These are phyloP conservation scores for Onychostoma macrolepis DNA, from an alignment of 2,113 vertebrate species.

Conservation along the genomic window DNA sequence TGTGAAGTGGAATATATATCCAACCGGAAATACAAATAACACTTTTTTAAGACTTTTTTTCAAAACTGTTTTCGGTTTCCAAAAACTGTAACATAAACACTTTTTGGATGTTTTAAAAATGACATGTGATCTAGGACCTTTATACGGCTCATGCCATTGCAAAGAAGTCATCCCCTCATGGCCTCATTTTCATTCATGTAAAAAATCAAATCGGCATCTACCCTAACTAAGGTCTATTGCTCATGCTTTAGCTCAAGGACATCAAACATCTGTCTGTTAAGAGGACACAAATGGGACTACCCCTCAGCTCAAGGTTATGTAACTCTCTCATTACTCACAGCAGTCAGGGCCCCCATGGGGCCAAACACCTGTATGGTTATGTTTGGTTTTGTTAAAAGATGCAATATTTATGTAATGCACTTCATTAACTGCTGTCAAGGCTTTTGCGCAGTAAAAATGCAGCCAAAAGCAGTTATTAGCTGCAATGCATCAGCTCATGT, in stretches of 20 bases:
- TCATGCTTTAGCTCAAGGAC: conserved; percentile 32
- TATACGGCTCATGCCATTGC: not conserved
- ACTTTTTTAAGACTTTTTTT: too few relatives aligned
- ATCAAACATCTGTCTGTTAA: conserved; percentile 6
- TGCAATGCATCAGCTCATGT: not conserved
- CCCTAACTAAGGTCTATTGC: not conserved
- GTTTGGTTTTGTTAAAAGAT: conserved; percentile 17
- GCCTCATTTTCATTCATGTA: not conserved
- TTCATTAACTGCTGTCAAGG: not conserved
- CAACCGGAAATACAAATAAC: too few relatives aligned
- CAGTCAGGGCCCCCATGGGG: not conserved
- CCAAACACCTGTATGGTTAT: conserved; percentile 24
- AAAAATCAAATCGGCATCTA: not conserved
- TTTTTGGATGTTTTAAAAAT: too few relatives aligned
- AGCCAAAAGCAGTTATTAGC: not conserved
- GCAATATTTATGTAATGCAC: conserved; percentile 29
- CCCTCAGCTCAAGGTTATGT: conserved; percentile 29
- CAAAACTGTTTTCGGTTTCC: too few relatives aligned
- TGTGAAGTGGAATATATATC: too few relatives aligned
- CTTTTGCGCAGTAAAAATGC: not conserved
- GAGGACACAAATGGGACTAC: not conserved
- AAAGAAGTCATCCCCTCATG: not conserved
- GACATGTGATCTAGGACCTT: too few relatives aligned
- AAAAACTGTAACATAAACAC: too few relatives aligned
- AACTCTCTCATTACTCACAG: conserved; percentile 35